These are phyloP conservation scores for Melanostigma gelatinosum DNA, from an alignment of 2,113 vertebrate species.

Conservation along the genomic window DNA sequence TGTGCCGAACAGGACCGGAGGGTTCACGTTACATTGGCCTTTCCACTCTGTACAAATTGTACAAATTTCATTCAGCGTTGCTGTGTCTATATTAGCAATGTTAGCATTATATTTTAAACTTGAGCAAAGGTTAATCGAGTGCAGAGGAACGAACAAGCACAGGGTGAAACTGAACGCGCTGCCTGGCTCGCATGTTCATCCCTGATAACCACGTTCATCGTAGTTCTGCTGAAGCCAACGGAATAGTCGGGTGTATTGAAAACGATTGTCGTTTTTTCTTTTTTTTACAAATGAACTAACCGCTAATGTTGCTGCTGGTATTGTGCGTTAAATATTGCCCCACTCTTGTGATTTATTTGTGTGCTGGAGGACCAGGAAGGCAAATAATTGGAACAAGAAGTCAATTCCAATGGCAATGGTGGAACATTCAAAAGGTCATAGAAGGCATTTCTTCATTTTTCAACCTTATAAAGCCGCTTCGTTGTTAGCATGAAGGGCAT, in stretches of 20 bases:
- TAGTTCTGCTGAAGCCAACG: constrained; percentile 10
- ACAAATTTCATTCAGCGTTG: constrained; percentile 24
- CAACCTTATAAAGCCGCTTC: constrained; percentile 46
- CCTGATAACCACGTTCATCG: constrained; percentile 23
- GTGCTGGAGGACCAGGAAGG: constrained; percentile 1
- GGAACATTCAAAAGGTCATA: constrained; percentile 55
- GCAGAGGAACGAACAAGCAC: constrained; percentile 14
- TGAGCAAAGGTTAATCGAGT: constrained; percentile 60
- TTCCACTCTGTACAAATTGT: constrained; percentile 38
- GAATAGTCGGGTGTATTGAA: neutral
- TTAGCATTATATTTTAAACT: constrained; percentile 39
- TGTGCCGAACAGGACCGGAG: neutral
- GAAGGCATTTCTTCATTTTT: constrained; percentile 52
- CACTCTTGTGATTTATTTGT: neutral
- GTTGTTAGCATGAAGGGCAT: constrained; percentile 39
- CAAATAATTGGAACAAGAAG: constrained; percentile 30
- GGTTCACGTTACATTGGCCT: constrained; percentile 18
- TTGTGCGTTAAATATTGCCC: neutral
- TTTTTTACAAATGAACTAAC: neutral
- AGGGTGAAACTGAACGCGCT: constrained; percentile 1
- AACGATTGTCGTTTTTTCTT: neutral
- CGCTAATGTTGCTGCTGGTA: neutral
- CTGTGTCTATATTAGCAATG: constrained; percentile 33
- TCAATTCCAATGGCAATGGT: constrained; percentile 42
- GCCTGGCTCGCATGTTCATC: constrained; percentile 26